Evolutionary conservation across 2,797 vertebrate species (phyloP), one percentile per base, ranked within the genome.

Genomic region (Lithobates sylvaticus): DNA sequence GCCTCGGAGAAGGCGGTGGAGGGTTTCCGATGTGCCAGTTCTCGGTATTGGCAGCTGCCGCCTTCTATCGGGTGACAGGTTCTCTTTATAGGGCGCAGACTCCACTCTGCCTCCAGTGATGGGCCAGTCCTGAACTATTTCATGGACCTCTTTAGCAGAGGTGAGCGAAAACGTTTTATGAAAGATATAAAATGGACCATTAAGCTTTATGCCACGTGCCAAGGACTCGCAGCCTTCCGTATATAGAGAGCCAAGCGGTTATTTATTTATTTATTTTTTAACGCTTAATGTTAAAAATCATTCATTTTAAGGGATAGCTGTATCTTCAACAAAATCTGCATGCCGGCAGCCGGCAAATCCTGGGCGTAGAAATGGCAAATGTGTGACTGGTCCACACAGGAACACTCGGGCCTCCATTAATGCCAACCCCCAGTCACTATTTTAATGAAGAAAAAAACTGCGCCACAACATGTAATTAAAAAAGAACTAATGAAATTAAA

Each of bases 131-230:
- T 72, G 16, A 39, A 72, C 34, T 34, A 72, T 36, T 39, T 72
- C 70, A 72, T 23, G 15, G 9, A 39, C 34, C 70, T 23, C 70
- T 72, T 72, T 72, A 72, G 70, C 70, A 72, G 70, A 72, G 70
- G 70, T 72, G 42, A 72, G 70, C 70, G 7, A 72, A 72, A 72
- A 42, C 70, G n/a, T 32, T 72, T 72, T 72, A 72, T 72, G 34
- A 39, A 39, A 58, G 44, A 34, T 18, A 76, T 76, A 58, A 76
- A 76, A 76, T 4, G 74, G 44, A 23, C 34, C 74, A 76, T 76
- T 54, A 76, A 76, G n/a, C 74, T 29, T 61, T 61, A 76, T 61
- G 44, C 50, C 13, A 54, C 18, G 71, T 23, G 34, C 29, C 29
- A 34, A 58, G 26, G 18, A 16, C 27, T 47, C 23, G 50, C 74